phyloP scores from a whole-genome alignment of 2,797 vertebrate genomes.

The Champsocephalus esox region DNA sequence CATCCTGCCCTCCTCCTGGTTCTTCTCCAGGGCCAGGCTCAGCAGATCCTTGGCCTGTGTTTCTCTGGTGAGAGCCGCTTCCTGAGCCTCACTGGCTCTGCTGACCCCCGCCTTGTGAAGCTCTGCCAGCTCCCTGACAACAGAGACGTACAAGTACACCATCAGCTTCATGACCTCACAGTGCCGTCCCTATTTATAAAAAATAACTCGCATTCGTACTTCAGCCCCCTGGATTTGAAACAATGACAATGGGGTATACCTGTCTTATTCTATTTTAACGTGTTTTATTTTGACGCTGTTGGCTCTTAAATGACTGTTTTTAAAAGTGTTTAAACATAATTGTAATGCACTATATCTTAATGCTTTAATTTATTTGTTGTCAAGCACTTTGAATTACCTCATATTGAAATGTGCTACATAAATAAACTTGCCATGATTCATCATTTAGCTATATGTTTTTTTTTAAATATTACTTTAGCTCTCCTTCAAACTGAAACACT shows the following conservation, averaged over 20 bases:
- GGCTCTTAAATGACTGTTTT: no score
- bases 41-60: constrained; percentile 93
- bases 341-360: no score
- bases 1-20: constrained; percentile 90
- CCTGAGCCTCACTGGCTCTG: constrained; percentile 93
- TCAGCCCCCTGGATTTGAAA: not conserved
- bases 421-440: no score
- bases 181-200: not conserved
- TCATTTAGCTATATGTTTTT: no score
- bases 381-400: no score
- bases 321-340: no score
- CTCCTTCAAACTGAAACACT: no score
- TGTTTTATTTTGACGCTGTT: no score
- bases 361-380: no score
- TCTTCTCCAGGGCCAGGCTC: constrained; percentile 89
- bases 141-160: constrained; percentile 20
- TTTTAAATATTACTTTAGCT: no score
- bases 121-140: constrained; percentile 92
- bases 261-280: not conserved
- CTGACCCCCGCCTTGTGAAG: constrained; percentile 94
- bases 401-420: no score
- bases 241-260: not conserved
- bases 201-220: not conserved
- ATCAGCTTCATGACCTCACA: constrained; percentile 10
- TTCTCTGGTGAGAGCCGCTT: constrained; percentile 90